Evolutionary conservation across 1,140 invertebrate species (phyloP).

Genomic region (Drosophila busckii): DNA sequence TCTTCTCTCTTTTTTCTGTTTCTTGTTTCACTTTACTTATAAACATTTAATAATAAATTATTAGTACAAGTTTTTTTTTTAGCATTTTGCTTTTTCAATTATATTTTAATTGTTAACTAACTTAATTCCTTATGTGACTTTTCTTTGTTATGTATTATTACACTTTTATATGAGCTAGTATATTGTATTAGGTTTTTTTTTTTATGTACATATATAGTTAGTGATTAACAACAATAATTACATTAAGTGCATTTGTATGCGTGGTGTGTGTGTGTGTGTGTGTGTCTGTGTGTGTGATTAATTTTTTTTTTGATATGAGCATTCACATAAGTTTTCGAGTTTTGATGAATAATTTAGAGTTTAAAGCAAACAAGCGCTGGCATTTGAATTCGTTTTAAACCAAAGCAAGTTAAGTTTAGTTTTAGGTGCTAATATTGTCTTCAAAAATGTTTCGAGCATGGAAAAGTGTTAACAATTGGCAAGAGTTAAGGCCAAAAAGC

Average conservation of each 20-base stretch:
- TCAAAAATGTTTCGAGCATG: slow-evolving; percentile 50
- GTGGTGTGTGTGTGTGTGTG: slow-evolving; percentile 2
- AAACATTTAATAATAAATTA: too few relatives aligned
- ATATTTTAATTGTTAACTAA: slow-evolving; percentile 68
- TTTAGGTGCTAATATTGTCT: slow-evolving; percentile 74
- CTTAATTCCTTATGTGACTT: slow-evolving; percentile 43
- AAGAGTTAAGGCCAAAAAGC: background rate
- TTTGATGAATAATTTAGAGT: slow-evolving; percentile 2
- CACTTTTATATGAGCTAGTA: too few relatives aligned
- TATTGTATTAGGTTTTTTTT: slow-evolving; percentile 8
- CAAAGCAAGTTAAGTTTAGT: slow-evolving; percentile 26
- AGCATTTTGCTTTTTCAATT: too few relatives aligned
- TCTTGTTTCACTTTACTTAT: slow-evolving; percentile 34
- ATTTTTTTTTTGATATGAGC: slow-evolving; percentile 62
- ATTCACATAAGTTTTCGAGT: slow-evolving; percentile 54
- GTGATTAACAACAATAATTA: too few relatives aligned
- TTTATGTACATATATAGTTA: too few relatives aligned
- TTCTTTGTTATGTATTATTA: slow-evolving; percentile 36
- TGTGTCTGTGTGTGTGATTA: slow-evolving; percentile 16
- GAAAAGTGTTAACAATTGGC: background rate
- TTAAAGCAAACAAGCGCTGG: slow-evolving; percentile 25
- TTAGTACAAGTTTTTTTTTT: too few relatives aligned
- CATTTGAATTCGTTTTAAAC: too few relatives aligned
- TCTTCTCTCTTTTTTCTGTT: too few relatives aligned
- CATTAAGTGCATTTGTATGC: too few relatives aligned